Evolutionary conservation across 2,888 invertebrate genomes (phyloP), one percentile per base, ranked within the genome.

Genomic region (Diplolepis rosae): DNA sequence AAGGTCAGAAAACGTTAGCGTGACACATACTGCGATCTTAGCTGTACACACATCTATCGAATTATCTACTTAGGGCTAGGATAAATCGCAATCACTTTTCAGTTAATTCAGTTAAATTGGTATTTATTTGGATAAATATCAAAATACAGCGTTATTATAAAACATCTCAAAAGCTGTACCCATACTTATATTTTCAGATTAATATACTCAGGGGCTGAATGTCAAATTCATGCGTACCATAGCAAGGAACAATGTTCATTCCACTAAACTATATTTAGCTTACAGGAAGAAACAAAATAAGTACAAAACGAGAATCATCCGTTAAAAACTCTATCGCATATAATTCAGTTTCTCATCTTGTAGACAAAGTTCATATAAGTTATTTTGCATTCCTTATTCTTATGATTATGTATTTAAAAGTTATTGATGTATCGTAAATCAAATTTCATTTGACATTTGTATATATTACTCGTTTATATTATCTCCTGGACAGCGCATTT

Each of bases 31-130:
- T 79, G 76, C 72, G 81, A 80, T 76, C 68, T 69, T 78, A 77
- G 77, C 80, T 78, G 80, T 85, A 85, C n/a, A n/a, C n/a, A n/a
- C n/a, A n/a, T 83, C 82, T 83, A 83, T 84, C 54, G 54, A 83
- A 79, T 80, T 82, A n/a, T n/a, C n/a, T n/a, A 80, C 74, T 78
- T 80, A 76, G 69, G 77, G 78, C 77, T 79, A 70, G 56, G 28
- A 28, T 22, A 48, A 30, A 54, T 54, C 68, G 15, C 54, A 39
- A 65, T 51, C 45, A 35, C 45, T 22, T 52, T 51, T 39, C 32
- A 50, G 18, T 61, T 50, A 39, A 32, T 45, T 48, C 42, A 1
- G 52, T 68, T 42, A 52, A 45, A 65, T 71, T 30, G 18, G 35
- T 66, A 54, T 30, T 71, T 71, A 66, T 51, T 67, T 27, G 35